Evolutionary conservation across 2,113 vertebrate species (phyloP).

Genomic region (Colinus virginianus): DNA sequence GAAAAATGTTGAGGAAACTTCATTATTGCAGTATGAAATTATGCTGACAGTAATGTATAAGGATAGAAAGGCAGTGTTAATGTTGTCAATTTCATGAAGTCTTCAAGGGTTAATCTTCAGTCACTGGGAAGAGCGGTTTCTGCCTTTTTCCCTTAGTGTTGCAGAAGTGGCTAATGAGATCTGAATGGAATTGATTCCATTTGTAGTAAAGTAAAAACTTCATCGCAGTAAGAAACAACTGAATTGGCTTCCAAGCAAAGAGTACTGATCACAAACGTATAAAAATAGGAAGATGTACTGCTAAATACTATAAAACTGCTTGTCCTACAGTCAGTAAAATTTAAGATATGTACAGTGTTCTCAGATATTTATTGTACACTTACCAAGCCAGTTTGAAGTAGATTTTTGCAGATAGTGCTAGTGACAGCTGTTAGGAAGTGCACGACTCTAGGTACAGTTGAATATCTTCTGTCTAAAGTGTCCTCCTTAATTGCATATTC

Average conservation of each 20-base stretch:
- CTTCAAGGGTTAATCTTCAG: not conserved
- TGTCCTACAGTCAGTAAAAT: not conserved
- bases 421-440: not conserved
- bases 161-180: not conserved
- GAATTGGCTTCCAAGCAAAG: not conserved
- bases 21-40: not conserved
- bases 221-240: not conserved
- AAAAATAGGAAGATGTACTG: not conserved
- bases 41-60: not conserved
- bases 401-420: not conserved
- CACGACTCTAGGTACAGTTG: rapidly evolving
- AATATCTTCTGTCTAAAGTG: not conserved
- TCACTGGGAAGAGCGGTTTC: not conserved
- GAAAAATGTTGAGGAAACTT: not conserved
- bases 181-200: not conserved
- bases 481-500: not conserved
- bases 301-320: not conserved
- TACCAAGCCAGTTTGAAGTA: not conserved
- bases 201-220: not conserved
- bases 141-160: not conserved
- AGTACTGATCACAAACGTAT: not conserved
- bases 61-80: not conserved
- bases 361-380: not conserved
- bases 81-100: not conserved
- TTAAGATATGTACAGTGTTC: not conserved